Conservation (phyloP, 2,113 vertebrate species). For the Mus spicilegus region DNA sequence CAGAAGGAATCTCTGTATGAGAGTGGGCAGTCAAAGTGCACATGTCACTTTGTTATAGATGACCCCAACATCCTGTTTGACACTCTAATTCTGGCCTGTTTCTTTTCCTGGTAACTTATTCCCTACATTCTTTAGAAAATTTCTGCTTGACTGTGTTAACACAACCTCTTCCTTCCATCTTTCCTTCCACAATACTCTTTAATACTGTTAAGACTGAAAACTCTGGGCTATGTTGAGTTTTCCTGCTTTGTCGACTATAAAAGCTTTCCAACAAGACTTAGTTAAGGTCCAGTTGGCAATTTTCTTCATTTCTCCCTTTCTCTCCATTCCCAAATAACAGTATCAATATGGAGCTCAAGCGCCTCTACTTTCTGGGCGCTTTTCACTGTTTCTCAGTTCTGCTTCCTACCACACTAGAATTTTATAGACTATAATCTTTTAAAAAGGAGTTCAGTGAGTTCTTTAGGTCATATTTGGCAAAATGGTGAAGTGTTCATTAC, state of each 20-base stretch:
- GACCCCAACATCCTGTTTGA: background rate
- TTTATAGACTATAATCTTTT: background rate
- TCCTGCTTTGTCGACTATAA: background rate
- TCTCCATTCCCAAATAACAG: background rate
- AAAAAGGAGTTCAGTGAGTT: background rate
- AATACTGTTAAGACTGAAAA: background rate
- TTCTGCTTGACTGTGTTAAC: background rate
- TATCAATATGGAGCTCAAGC: background rate
- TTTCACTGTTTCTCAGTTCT: background rate
- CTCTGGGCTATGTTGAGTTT: background rate
- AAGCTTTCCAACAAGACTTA: background rate
- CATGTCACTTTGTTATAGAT: background rate
- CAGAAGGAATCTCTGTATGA: background rate
- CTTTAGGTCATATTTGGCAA: background rate
- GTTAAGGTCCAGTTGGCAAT: background rate
- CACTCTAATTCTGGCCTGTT: background rate
- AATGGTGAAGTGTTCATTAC: background rate
- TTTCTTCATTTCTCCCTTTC: background rate
- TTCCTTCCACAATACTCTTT: background rate
- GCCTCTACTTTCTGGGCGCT: background rate
- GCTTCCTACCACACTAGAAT: background rate
- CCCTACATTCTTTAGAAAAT: background rate
- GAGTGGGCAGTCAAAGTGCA: background rate
- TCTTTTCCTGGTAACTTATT: background rate
- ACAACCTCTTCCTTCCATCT: background rate